These are phyloP conservation scores for Enteromius viviparus DNA, from an alignment of 2,797 vertebrate species.

Conservation along the genomic window DNA sequence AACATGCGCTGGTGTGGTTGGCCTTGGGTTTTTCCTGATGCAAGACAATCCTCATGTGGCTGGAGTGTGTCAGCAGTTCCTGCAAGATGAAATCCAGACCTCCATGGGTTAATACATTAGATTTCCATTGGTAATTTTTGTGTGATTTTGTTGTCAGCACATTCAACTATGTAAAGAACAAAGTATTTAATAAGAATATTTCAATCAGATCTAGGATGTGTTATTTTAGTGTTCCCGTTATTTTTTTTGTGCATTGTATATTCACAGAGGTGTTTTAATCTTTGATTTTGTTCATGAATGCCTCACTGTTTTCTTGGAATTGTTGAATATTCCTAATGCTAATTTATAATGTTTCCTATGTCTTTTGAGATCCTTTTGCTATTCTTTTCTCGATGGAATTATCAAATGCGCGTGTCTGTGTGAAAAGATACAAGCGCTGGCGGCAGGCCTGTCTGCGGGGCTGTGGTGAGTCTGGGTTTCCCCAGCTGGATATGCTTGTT, in stretches of 20 bases:
- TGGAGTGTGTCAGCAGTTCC: too few relatives aligned
- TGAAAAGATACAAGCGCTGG: slow-evolving; percentile 54
- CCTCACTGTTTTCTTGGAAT: slow-evolving; percentile 10
- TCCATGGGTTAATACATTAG: too few relatives aligned
- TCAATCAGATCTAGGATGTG: too few relatives aligned
- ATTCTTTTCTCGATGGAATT: slow-evolving; percentile 25
- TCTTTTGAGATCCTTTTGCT: neutral
- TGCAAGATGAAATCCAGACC: too few relatives aligned
- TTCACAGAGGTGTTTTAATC: slow-evolving; percentile 33
- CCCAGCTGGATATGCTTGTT: slow-evolving; percentile 65
- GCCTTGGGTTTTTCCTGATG: too few relatives aligned
- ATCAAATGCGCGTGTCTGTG: slow-evolving; percentile 18
- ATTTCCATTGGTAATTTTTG: too few relatives aligned
- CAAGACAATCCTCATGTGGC: too few relatives aligned
- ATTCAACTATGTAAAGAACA: too few relatives aligned
- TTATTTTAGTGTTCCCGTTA: too few relatives aligned
- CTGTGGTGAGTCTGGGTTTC: slow-evolving; percentile 56
- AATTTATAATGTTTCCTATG: neutral
- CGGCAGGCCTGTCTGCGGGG: slow-evolving; percentile 38
- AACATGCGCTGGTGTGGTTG: too few relatives aligned
- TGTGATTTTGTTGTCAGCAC: too few relatives aligned
- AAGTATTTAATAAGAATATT: too few relatives aligned
- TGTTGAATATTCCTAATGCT: slow-evolving; percentile 6
- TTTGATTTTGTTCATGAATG: slow-evolving; percentile 38
- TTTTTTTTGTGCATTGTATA: neutral